Base-by-base conservation (phyloP, 2,113 vertebrate genomes). In the Vulpes ferrilata region DNA sequence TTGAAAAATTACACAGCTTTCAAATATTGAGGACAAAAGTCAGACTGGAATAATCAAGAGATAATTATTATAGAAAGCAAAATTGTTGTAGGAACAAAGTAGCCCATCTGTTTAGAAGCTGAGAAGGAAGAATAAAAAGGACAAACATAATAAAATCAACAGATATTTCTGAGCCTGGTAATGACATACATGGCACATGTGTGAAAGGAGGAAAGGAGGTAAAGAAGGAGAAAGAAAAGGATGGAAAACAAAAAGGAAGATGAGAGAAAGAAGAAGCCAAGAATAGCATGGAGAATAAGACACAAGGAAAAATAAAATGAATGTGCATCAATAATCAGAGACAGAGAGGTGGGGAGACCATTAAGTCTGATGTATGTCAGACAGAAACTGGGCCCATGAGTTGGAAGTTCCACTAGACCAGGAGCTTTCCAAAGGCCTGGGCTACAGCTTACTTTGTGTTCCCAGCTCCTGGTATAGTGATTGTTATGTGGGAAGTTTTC, bases 21-120 rank as follows among this genome's bases (percentile, higher is more conserved):
- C 43, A 80, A 88, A 74, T 38, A 1, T 13, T n/a, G 51, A 87
- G 9, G 55, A 62, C 60, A 30, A 74, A 92, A 76, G 11, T 82
- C 35, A 93, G 30, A 51, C 30, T 59, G 12, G 30, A 67, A 25
- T 51, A 76, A 57, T 83, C 35, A 78, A 53, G 38, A 93, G n/a
- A 27, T 51, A 27, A 90, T 85, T 51, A 23, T n/a, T 64, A 92
- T 4, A 95, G 74, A 82, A 87, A 92, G 88, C 65, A 16, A 92
- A 74, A 93, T 27, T 65, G 27, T 11, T 22, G 9, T 19, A 30
- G 35, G 38, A 91, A 62, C 11, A 35, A 92, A 78, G 25, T 32
- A 88, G 64, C 4, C 16, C 69, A 55, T n/a, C 76, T 82, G 25
- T 64, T 95, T 88, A 85, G 51, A 82, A 94, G 86, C 35, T 79